A percentile compares a stretch with the other conserved stretches of the same genome.
These are phyloP conservation scores for Cryptocephalus primarius DNA, from an alignment of 2,888 invertebrate genomes.

Conservation along the genomic window DNA sequence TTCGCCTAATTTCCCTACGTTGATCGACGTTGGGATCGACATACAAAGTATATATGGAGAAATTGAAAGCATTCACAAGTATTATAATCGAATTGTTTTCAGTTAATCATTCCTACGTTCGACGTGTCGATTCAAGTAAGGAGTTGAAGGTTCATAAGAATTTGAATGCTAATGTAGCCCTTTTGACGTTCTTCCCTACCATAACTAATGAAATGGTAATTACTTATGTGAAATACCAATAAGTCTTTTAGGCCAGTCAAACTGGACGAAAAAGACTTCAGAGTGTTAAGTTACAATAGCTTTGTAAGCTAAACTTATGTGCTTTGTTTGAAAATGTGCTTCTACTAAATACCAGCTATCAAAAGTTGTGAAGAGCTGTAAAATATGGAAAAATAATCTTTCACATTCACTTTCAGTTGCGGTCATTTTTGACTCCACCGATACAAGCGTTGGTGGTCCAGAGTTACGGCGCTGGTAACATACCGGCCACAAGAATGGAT, in stretches of 20 bases:
- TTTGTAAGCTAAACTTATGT: no score
- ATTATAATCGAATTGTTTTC: slow-evolving; percentile 1
- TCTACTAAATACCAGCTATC: no score
- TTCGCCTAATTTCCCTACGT: slow-evolving; percentile 75
- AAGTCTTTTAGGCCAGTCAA: not conserved
- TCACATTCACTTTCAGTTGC: slow-evolving; percentile 35
- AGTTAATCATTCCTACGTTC: slow-evolving; percentile 1
- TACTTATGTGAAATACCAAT: not conserved
- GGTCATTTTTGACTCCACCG: slow-evolving; percentile 63
- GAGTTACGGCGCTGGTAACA: slow-evolving; percentile 89
- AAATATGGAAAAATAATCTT: no score
- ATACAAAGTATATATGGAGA: slow-evolving; percentile 46
- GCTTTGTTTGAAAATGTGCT: no score
- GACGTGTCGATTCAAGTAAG: not conserved
- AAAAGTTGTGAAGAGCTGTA: no score
- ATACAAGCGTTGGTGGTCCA: slow-evolving; percentile 73
- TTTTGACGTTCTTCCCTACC: slow-evolving; percentile 83
- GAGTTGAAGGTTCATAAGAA: slow-evolving; percentile 2
- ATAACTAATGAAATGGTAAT: slow-evolving; percentile 62
- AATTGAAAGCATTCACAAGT: no score
- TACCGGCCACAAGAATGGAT: slow-evolving; percentile 75
- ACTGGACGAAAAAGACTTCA: no score
- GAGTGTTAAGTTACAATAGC: no score
- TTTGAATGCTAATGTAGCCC: slow-evolving; percentile 28
- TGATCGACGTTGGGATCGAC: slow-evolving; percentile 74